Base-by-base conservation (phyloP, 2,113 vertebrate species). In the Sander vitreus region DNA sequence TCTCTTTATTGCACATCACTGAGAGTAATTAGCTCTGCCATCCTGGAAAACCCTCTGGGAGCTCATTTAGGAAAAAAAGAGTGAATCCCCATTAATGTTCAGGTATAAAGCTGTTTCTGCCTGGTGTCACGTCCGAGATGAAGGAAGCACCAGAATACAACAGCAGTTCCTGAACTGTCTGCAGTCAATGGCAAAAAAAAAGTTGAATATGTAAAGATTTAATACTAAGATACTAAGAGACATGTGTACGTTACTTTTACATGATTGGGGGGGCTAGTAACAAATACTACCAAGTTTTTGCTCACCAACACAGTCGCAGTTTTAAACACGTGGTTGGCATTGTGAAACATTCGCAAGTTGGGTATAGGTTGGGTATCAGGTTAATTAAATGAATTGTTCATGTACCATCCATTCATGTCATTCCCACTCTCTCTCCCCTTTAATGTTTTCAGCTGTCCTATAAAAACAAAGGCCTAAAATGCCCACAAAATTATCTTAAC, bases 11-110 rank as follows among this genome's bases (percentile, higher is more conserved):
- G 71, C 78, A 80, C 75, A 50, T 80, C 64, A 67, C 72, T 48
- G 65, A 73, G 30, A 71, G 39, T 90, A 90, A 90, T 90, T 85
- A 78, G 64, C 73, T 75, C 50, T 33, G 74, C 64, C 30, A 13
- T 74, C 25, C 43, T 39, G 85, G 68, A 60, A 79, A 80, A 51
- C 23, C 68, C 63, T 62, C 71, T 27, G 60, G 65, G 79, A 68
- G 48, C 25, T 59, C 23, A 63, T 36, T 76, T 9, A 25, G 59
- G 57, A 43, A 48, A 51, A 11, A 68, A 67, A 21, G 53, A 67
- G 81, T 73, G 77, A 77, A 80, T 71, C 33, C 73, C 69, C 54
- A 16, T 88, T 65, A 85, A 39, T 23, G 39, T 76, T 78, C 13
- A 54, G 65, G 64, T 64, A 77, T 62, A 76, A 76, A 78, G 8